Evolutionary conservation across 92 coral and sea anemone species (phyloP).

Genomic region (Virgularia gustaviana): DNA sequence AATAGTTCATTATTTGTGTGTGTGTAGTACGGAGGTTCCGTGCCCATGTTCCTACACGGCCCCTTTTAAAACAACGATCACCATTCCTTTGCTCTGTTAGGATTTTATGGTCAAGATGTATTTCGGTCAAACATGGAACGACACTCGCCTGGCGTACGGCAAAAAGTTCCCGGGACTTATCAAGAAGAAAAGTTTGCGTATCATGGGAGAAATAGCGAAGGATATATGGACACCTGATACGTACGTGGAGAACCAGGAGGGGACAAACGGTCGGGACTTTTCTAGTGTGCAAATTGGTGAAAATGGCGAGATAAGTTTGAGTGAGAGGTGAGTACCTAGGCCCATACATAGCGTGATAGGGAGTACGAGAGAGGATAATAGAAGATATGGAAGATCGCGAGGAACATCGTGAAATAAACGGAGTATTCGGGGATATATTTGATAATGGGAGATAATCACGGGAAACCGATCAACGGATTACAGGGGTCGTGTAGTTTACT

Average conservation of each 20-base stretch:
- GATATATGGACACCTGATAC: conserved; percentile 27
- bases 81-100: not conserved
- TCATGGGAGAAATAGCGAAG: not conserved
- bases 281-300: not conserved
- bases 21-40: no score
- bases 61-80: no score
- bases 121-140: conserved; percentile 26
- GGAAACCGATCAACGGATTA: no score
- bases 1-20: no score
- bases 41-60: no score
- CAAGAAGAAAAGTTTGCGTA: not conserved
- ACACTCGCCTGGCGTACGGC: conserved; percentile 14
- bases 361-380: no score
- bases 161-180: not conserved
- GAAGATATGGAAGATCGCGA: no score
- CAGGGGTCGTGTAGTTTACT: no score
- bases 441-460: no score
- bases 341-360: no score
- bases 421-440: no score
- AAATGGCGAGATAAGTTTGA: conserved; percentile 4
- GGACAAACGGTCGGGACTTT: not conserved
- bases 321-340: conserved; percentile 11
- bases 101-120: conserved; percentile 23
- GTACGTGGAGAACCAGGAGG: conserved; percentile 25
- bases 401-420: no score